A percentile compares a stretch with the other conserved stretches of the same genome.
Conservation (phyloP, 2,797 vertebrate genomes). For the Masticophis lateralis region DNA sequence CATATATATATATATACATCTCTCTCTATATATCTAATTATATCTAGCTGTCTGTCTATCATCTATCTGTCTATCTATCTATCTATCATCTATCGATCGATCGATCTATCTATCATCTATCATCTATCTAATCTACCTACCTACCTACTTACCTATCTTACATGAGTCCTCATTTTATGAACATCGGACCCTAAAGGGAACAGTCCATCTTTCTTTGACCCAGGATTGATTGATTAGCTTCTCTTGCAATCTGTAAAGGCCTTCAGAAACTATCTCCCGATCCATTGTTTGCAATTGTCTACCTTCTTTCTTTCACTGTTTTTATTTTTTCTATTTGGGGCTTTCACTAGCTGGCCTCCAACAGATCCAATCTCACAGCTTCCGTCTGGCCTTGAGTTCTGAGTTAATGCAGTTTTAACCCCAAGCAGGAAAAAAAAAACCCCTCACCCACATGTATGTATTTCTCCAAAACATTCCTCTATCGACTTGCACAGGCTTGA, state of each 20-base stretch:
- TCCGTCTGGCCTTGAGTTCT: neutral
- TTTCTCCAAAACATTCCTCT: neutral
- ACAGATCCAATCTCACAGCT: slow-evolving; percentile 5
- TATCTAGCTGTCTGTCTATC: too few species aligned
- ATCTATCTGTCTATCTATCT: too few species aligned
- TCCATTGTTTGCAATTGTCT: neutral
- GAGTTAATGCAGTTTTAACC: neutral
- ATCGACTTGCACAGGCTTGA: neutral
- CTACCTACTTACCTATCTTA: too few species aligned
- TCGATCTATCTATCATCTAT: too few species aligned
- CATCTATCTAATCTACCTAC: too few species aligned
- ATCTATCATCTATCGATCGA: too few species aligned
- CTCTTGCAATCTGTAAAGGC: neutral
- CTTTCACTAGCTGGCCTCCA: slow-evolving; percentile 16
- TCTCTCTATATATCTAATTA: too few species aligned
- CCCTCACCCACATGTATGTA: fast-evolving
- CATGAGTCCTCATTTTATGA: too few species aligned
- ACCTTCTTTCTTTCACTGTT: neutral
- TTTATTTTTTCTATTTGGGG: neutral
- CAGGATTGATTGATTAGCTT: neutral
- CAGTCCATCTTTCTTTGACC: neutral
- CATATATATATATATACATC: too few species aligned
- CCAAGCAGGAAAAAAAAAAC: neutral
- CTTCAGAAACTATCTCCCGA: neutral
- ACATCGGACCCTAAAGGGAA: neutral